phyloP scores from a whole-genome alignment of 2,888 invertebrate species.

The Drosophila maculinotata region DNA sequence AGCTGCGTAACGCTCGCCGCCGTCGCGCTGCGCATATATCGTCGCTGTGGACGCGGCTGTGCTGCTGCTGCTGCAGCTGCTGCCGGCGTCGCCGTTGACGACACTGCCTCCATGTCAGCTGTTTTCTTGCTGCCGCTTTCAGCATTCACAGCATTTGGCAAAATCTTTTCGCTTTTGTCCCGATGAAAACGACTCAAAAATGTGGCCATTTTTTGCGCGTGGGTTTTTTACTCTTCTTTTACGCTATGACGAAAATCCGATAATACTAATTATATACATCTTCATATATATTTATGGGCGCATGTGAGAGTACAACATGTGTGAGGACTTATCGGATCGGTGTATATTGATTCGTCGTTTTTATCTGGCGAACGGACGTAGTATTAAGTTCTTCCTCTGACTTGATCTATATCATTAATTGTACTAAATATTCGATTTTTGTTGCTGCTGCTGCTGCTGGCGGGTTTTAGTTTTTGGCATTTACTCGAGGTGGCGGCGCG shows the following conservation, averaged over 20 bases:
- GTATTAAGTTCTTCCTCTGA: constrained; percentile 30
- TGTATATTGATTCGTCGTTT: constrained; percentile 8
- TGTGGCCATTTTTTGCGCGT: constrained; percentile 75
- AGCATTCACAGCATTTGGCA: constrained; percentile 59
- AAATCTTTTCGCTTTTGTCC: constrained; percentile 82
- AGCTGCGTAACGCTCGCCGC: constrained; percentile 94
- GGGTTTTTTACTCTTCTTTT: constrained; percentile 33
- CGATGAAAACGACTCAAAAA: constrained; percentile 83
- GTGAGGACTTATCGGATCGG: constrained; percentile 4
- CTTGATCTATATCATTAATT: constrained; percentile 59
- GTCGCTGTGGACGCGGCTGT: constrained; percentile 87
- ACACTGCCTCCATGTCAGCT: constrained; percentile 54
- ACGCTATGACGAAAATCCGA: constrained; percentile 38
- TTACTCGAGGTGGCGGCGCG: constrained; percentile 34
- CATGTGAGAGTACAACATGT: constrained; percentile 3
- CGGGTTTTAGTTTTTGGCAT: constrained; percentile 45
- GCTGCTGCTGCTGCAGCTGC: constrained; percentile 37
- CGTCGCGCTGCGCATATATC: constrained; percentile 91
- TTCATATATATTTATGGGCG: constrained; percentile 1
- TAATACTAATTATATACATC: constrained; percentile 35
- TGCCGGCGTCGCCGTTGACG: constrained; percentile 26
- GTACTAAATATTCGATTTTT: constrained; percentile 45
- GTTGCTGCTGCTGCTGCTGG: constrained; percentile 33
- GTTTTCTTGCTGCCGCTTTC: constrained; percentile 55
- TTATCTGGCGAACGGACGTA: background rate